Percentiles rank a stretch among this genome's conserved stretches.
Evolutionary conservation across 92 coral and sea anemone genomes (phyloP).

Genomic region (Galaxea fascicularis): DNA sequence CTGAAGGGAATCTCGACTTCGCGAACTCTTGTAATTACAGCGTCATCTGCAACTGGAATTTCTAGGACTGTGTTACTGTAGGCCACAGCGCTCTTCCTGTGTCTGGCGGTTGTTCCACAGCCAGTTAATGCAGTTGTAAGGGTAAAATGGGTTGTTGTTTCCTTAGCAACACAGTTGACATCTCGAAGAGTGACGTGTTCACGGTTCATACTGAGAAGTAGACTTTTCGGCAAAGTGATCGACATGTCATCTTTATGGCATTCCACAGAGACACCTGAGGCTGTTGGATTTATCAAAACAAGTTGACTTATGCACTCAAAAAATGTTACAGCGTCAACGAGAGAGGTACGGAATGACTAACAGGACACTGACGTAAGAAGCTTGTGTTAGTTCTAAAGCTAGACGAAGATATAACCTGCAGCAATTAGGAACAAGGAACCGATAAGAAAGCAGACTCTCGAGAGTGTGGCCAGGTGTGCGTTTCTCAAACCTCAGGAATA

Average conservation of each 20-base stretch:
- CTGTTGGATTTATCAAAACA: slow-evolving; percentile 3
- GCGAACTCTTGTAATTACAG: slow-evolving; percentile 74
- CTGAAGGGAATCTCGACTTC: slow-evolving; percentile 83
- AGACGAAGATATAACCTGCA: too few relatives aligned
- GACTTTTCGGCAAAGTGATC: slow-evolving; percentile 78
- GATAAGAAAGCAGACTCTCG: too few relatives aligned
- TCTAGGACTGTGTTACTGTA: slow-evolving; percentile 82
- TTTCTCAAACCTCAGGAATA: too few relatives aligned
- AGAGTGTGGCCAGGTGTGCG: too few relatives aligned
- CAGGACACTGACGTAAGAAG: too few relatives aligned
- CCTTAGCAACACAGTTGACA: slow-evolving; percentile 71
- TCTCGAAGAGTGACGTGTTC: slow-evolving; percentile 73
- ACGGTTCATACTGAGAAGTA: slow-evolving; percentile 71
- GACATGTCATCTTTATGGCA: slow-evolving; percentile 75
- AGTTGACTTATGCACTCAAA: too few relatives aligned
- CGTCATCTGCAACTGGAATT: slow-evolving; percentile 52
- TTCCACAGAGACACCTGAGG: slow-evolving; percentile 61
- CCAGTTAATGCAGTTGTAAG: slow-evolving; percentile 66
- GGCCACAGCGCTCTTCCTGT: slow-evolving; percentile 54
- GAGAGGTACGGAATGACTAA: not conserved
- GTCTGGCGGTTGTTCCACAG: slow-evolving; percentile 80
- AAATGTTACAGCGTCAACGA: not conserved
- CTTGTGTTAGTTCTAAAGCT: too few relatives aligned
- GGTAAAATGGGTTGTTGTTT: slow-evolving; percentile 74
- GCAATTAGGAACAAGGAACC: too few relatives aligned